phyloP scores from a whole-genome alignment of 2,888 invertebrate genomes.

The Aphrophora alni region DNA sequence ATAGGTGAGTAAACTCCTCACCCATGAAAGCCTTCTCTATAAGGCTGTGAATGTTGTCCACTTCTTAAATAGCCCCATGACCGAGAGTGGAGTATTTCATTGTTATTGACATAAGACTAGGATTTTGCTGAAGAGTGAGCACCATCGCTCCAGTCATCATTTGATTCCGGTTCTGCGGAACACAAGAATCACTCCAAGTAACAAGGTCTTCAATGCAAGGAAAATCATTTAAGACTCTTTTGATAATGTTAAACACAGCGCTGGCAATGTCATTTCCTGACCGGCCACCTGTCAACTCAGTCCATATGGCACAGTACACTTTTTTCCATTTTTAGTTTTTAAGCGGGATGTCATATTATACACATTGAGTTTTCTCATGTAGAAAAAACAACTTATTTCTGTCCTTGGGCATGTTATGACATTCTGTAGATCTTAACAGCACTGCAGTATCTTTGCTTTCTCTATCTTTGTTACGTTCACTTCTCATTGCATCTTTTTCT shows the following conservation, averaged over 20 bases:
- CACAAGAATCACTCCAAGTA: constrained; percentile 19
- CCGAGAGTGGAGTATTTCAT: constrained; percentile 21
- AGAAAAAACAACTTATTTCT: constrained; percentile 13
- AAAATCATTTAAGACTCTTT: background rate
- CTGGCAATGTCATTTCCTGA: constrained; percentile 9
- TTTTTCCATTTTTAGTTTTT: background rate
- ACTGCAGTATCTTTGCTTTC: too few species aligned
- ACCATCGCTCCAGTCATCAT: constrained; percentile 20
- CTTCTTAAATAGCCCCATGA: constrained; percentile 11
- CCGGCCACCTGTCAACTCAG: background rate
- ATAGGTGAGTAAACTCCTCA: too few species aligned
- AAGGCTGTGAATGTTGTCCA: constrained; percentile 13
- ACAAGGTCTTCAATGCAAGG: background rate
- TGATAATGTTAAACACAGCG: constrained; percentile 4
- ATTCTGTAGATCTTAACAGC: constrained; percentile 11
- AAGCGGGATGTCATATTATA: constrained; percentile 12
- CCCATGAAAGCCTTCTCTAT: background rate
- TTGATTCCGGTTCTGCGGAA: constrained; percentile 14
- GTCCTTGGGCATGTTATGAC: background rate
- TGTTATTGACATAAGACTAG: background rate
- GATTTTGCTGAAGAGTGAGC: background rate
- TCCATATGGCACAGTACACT: constrained; percentile 12
- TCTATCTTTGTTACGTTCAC: too few species aligned
- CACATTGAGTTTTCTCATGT: background rate
- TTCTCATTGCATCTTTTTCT: too few species aligned